A percentile compares a stretch with the other conserved stretches of the same genome.
These are phyloP conservation scores for Papilio helenus DNA, from an alignment of 1,140 invertebrate species.

Conservation along the genomic window DNA sequence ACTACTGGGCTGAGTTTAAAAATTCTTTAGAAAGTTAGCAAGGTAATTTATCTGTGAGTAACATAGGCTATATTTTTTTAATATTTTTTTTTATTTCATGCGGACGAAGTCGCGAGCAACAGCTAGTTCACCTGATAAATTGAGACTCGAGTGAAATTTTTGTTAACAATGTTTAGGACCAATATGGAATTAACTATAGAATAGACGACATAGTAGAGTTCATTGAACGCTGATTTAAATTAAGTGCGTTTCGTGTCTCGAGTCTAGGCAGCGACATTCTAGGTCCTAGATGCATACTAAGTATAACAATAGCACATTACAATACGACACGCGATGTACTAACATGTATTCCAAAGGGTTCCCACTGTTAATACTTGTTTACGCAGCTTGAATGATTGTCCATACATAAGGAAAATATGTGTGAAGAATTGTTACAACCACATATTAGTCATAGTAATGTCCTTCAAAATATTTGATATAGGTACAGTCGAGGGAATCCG, in stretches of 20 bases:
- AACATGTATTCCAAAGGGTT: background rate
- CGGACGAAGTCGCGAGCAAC: too few species aligned
- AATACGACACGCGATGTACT: background rate
- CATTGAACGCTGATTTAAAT: constrained; percentile 4
- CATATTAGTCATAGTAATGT: background rate
- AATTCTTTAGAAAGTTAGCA: too few species aligned
- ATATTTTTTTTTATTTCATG: too few species aligned
- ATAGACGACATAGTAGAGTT: background rate
- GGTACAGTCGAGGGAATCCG: too few species aligned
- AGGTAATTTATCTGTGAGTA: too few species aligned
- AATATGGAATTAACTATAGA: background rate
- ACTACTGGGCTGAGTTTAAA: too few species aligned
- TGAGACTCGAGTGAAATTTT: too few species aligned
- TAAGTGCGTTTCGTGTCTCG: background rate
- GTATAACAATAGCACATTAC: background rate
- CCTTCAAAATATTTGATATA: background rate
- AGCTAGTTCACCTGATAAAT: too few species aligned
- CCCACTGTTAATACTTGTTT: background rate
- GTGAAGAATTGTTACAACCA: background rate
- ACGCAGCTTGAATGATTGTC: background rate
- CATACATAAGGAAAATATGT: background rate
- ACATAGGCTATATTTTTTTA: too few species aligned
- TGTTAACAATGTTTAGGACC: too few species aligned
- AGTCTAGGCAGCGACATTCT: background rate
- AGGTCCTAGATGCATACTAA: constrained; percentile 25